Evolutionary conservation across 2,113 vertebrate genomes (phyloP).

Genomic region (Upupa epops): DNA sequence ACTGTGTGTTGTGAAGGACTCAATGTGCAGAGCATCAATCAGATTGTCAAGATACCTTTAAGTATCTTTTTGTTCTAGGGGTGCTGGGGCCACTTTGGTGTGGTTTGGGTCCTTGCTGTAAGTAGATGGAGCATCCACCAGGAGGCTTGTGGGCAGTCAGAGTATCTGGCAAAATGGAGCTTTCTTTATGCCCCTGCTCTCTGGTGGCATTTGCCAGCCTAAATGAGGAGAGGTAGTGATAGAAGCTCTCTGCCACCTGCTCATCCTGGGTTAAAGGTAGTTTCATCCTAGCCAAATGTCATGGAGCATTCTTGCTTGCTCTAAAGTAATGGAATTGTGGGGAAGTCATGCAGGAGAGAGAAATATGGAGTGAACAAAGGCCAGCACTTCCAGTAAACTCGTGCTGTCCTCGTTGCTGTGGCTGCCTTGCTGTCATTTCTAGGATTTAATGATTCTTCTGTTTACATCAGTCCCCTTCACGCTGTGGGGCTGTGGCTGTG

Average conservation of each 20-base stretch:
- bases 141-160: not conserved
- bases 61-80: not conserved
- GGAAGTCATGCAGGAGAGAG: not conserved
- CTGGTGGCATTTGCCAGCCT: not conserved
- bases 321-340: not conserved
- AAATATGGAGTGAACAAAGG: not conserved
- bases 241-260: not conserved
- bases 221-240: not conserved
- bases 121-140: not conserved
- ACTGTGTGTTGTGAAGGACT: not conserved
- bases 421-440: slow-evolving; percentile 31
- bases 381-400: not conserved
- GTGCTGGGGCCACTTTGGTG: not conserved
- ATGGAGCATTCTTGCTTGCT: not conserved
- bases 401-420: not conserved
- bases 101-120: rapidly evolving
- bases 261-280: not conserved
- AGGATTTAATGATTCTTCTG: slow-evolving; percentile 18
- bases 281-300: not conserved
- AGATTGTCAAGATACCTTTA: not conserved
- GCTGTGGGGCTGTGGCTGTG: not conserved
- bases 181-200: rapidly evolving
- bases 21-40: rapidly evolving
- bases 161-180: not conserved
- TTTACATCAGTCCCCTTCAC: not conserved